Conservation (phyloP, 2,797 vertebrate genomes). For the Toxotes lorentzi region DNA sequence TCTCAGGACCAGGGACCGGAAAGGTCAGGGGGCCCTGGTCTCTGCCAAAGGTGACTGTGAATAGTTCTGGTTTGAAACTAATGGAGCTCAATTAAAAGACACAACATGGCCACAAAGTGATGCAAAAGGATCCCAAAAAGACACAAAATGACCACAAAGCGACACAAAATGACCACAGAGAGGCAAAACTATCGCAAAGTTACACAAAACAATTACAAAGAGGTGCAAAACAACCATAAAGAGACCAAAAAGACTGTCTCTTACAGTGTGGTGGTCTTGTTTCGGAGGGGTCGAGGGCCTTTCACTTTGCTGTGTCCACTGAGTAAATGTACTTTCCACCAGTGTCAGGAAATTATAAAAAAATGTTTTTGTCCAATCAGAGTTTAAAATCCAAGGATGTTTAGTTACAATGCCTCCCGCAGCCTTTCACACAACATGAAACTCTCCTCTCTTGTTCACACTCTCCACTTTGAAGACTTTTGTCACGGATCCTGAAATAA, state of each 20-base stretch:
- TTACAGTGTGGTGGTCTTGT: too few relatives aligned
- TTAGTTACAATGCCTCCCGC: neutral
- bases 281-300: too few relatives aligned
- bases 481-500: slow-evolving; percentile 72
- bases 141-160: neutral
- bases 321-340: too few relatives aligned
- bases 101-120: neutral
- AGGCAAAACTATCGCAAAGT: too few relatives aligned
- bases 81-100: neutral
- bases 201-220: neutral
- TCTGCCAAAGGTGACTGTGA: neutral
- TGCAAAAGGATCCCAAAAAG: neutral
- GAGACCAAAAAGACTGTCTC: neutral
- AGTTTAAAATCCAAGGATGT: too few relatives aligned
- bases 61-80: neutral
- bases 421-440: slow-evolving; percentile 2
- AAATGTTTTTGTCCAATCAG: too few relatives aligned
- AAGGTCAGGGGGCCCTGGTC: neutral
- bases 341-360: too few relatives aligned
- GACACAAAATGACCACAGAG: neutral
- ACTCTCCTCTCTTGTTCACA: slow-evolving; percentile 11
- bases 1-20: neutral
- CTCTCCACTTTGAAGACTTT: slow-evolving; percentile 44
- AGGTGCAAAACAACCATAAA: neutral
- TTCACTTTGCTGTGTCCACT: too few relatives aligned